These are phyloP conservation scores for Parapsyche elsis DNA, from an alignment of 1,140 invertebrate species.

Conservation along the genomic window DNA sequence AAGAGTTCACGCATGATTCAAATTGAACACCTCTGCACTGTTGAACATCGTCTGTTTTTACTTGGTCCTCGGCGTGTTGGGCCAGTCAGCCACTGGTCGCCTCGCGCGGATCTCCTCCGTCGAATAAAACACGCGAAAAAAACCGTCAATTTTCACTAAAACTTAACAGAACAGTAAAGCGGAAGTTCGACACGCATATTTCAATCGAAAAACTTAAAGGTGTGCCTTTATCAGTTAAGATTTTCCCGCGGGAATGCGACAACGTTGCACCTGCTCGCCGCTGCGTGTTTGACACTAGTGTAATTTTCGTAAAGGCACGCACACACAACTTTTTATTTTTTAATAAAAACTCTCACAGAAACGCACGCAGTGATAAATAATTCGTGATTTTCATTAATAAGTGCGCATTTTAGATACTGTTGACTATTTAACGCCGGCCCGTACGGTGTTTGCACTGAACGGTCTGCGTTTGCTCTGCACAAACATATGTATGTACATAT, in stretches of 20 bases:
- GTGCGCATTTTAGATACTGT: background rate
- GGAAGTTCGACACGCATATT: background rate
- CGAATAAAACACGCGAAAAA: background rate
- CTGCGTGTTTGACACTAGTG: background rate
- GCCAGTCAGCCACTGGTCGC: slow-evolving; percentile 36
- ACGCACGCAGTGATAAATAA: too few relatives aligned
- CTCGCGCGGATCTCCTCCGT: background rate
- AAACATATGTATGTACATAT: too few relatives aligned
- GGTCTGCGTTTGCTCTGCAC: background rate
- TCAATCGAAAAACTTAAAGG: background rate
- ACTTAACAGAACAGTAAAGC: background rate
- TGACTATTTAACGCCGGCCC: background rate
- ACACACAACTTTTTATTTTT: too few relatives aligned
- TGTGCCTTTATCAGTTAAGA: background rate
- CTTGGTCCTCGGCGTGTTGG: slow-evolving; percentile 15
- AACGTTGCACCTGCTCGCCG: background rate
- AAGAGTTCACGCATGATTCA: background rate
- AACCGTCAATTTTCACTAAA: background rate
- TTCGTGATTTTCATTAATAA: background rate
- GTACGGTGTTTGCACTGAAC: background rate
- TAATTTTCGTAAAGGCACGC: too few relatives aligned
- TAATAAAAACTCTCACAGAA: too few relatives aligned
- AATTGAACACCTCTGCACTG: slow-evolving; percentile 22
- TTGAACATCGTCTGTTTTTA: slow-evolving; percentile 38
- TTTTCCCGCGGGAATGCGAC: background rate